Evolutionary conservation across 2,113 vertebrate genomes (phyloP).

Genomic region (Dipodomys stephensi): DNA sequence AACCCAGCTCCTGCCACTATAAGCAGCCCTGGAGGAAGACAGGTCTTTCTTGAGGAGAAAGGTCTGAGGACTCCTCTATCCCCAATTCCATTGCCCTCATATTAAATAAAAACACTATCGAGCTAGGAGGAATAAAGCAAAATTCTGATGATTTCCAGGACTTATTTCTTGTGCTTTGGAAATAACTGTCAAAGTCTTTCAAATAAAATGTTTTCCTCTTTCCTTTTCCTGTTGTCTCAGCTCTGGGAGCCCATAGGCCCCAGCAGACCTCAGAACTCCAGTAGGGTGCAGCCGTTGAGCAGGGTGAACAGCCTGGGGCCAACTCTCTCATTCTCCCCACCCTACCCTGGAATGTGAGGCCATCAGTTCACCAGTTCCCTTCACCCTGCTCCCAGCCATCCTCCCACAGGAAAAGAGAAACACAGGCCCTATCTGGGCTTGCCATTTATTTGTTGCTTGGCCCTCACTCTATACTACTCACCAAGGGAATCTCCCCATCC

Average conservation of each 20-base stretch:
- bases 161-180: background rate
- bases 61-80: no score
- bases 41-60: no score
- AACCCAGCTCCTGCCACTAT: background rate
- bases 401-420: background rate
- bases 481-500: no score
- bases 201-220: background rate
- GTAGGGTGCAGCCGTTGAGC: background rate
- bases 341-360: rapidly evolving
- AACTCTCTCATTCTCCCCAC: background rate
- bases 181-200: background rate
- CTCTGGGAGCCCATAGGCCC: background rate
- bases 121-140: background rate
- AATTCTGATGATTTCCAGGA: background rate
- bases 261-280: background rate
- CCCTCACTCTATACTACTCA: background rate
- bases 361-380: background rate
- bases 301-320: no score
- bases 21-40: background rate
- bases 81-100: background rate
- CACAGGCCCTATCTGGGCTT: background rate
- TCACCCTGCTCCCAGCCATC: background rate
- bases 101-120: background rate
- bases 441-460: background rate
- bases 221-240: background rate